Evolutionary conservation across 2,797 vertebrate species (phyloP), one percentile per base, ranked within the genome.

Genomic region (Labroides dimidiatus): DNA sequence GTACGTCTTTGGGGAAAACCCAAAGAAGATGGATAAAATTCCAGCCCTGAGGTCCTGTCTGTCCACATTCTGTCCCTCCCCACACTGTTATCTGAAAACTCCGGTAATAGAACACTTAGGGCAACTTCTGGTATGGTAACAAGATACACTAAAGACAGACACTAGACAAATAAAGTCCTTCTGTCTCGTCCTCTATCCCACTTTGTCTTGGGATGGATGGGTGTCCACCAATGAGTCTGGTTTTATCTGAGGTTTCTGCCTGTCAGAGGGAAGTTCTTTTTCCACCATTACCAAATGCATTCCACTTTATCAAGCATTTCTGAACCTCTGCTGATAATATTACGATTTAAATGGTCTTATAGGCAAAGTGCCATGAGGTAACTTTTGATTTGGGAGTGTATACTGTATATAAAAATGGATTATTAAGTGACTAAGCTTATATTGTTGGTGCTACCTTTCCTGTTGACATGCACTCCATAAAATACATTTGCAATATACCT

Each of bases 11-110:
- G 39, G 60, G 72, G 68, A 79, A 72, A 83, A 66, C 54, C 52
- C 21, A 72, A 71, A 59, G 48, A 33, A 78, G 74, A 71, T 66
- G 80, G 82, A 87, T 88, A 82, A 47, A 77, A 84, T 91, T 89
- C 69, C 80, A 55, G 48, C 71, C 84, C 87, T 45, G 72, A 78
- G 80, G 84, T 85, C 64, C 24, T 75, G 69, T 68, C 85, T 75
- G 75, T 84, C 77, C 69, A 60, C 63, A 57, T 81, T 81, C 53
- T 80, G 73, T 64, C 66, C 69, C 41, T 63, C 66, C 58, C 44
- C 55, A 41, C 75, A 52, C 71, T 69, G 58, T 60, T 82, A 85
- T 84, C 83, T 86, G 56, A 78, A 78, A 81, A 75, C 55, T 64
- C 16, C 53, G 45, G 78, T 78, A 80, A 86, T 1, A 55, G 44